Evolutionary conservation across 2,888 invertebrate genomes (phyloP), one percentile per base, ranked within the genome.

Genomic region (Spodoptera picta): DNA sequence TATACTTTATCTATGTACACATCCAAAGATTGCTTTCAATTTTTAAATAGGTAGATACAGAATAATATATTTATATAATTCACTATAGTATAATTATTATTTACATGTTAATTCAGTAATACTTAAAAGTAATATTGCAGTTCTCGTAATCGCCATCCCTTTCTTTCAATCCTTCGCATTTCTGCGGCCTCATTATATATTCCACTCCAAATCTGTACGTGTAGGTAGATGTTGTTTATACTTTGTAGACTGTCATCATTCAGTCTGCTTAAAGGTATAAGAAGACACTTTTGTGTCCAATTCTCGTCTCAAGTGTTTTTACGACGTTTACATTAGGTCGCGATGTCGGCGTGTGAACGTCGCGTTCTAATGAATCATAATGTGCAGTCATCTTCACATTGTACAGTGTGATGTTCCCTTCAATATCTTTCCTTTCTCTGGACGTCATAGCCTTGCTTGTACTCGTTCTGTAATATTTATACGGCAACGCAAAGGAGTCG

Each of bases 81-180:
- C 73, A 75, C 80, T 85, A 81, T 74, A 72, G 75, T 77, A 84
- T 86, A 83, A 83, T 76, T 70, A 87, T 83, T 86, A 93, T 91
- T 87, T 92, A 92, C 92, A 92, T 82, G 80, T 84, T 88, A 85
- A 85, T 83, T 83, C 83, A 84, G 83, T 89, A 90, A 91, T 91
- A 92, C 92, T 92, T 94, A 93, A 80, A 80, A 86, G 86, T 92
- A 92, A 91, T 94, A 94, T 94, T 94, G 94, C 94, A 92, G 89
- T 36, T 36, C 83, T 90, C 86, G 89, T 91, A 89, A 92, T 92
- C 87, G 86, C 85, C 87, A 86, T 84, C 9, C 36, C 36, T 82
- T 80, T 81, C 81, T 80, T 60, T 81, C 10, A 53, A 72, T 67
- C 60, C 67, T 66, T 75, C 75, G 56, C 73, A 79, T 66, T 54